Conservation (phyloP, 2,113 vertebrate genomes). For the Corvus cornix region DNA sequence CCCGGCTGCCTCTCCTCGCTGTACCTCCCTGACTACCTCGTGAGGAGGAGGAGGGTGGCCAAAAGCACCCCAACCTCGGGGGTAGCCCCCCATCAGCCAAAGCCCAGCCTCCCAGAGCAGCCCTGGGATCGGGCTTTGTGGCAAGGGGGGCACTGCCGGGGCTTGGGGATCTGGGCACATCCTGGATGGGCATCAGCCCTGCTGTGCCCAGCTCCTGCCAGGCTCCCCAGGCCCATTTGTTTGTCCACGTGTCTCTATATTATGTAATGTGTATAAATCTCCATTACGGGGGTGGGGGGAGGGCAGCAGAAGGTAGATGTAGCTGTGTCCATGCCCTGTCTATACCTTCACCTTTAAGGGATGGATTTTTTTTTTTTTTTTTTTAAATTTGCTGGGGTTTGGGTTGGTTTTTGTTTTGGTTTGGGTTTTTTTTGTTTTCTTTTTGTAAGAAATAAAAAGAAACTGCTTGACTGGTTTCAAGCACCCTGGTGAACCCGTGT, state of each 20-base stretch:
- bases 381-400: background rate
- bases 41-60: background rate
- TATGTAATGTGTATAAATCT: conserved; percentile 23
- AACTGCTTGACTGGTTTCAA: conserved; percentile 83
- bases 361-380: background rate
- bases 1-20: background rate
- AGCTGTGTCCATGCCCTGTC: conserved; percentile 70
- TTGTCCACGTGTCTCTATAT: conserved; percentile 14
- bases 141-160: background rate
- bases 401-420: too few relatives aligned
- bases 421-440: background rate
- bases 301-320: conserved; percentile 55
- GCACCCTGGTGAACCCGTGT: conserved; percentile 44
- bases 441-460: conserved; percentile 61
- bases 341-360: conserved; percentile 62
- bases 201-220: background rate
- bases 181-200: background rate
- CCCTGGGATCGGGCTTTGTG: rapidly evolving
- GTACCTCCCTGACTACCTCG: background rate
- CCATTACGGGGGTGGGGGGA: conserved; percentile 42
- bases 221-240: background rate
- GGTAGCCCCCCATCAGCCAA: background rate
- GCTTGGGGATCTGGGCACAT: background rate
- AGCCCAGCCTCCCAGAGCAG: background rate
- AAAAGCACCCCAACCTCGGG: background rate